phyloP scores from a whole-genome alignment of 1,140 invertebrate species.

The Rhagoletis zephyria region DNA sequence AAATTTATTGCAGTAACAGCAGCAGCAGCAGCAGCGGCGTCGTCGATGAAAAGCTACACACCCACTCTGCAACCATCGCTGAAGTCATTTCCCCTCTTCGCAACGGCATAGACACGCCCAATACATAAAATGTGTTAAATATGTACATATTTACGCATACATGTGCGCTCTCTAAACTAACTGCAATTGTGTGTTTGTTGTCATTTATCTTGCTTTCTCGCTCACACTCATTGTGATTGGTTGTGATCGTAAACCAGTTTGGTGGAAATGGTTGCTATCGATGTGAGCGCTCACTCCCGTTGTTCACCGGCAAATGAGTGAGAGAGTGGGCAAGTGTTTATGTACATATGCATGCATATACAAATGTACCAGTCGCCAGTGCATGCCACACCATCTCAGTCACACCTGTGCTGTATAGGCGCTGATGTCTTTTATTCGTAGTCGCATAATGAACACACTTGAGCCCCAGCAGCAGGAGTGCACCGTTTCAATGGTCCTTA shows the following conservation, averaged over 20 bases:
- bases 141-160: background rate
- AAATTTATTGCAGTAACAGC: background rate
- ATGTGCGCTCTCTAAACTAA: background rate
- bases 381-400: background rate
- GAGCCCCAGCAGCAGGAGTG: background rate
- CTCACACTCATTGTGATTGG: background rate
- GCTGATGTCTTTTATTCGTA: background rate
- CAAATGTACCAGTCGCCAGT: background rate
- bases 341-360: background rate
- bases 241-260: conserved; percentile 2
- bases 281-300: background rate
- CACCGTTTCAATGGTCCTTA: background rate
- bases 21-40: background rate
- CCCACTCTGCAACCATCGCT: conserved; percentile 11
- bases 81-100: background rate
- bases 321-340: conserved; percentile 15
- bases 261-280: background rate
- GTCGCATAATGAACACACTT: background rate
- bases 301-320: background rate
- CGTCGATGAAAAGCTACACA: background rate
- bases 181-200: background rate
- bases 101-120: background rate
- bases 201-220: background rate
- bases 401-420: conserved; percentile 17
- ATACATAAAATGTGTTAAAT: background rate